phyloP scores from a whole-genome alignment of 2,888 invertebrate genomes.

The Drosophila greeni region DNA sequence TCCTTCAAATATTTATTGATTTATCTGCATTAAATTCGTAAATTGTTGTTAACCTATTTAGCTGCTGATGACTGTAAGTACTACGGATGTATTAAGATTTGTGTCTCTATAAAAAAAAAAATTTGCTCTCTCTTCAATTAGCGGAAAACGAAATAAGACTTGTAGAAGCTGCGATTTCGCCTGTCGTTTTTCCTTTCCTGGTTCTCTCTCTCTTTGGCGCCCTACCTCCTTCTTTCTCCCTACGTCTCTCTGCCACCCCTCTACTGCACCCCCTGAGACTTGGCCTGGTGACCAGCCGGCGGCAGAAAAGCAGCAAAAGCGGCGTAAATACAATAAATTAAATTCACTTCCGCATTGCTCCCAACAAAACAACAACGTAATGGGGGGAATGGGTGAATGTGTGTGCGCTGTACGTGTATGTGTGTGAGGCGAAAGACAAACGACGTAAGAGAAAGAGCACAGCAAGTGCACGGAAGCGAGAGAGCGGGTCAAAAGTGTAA shows the following conservation, averaged over 20 bases:
- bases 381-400: constrained; percentile 29
- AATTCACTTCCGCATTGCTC: constrained; percentile 80
- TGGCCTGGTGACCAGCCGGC: constrained; percentile 49
- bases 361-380: constrained; percentile 71
- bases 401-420: constrained; percentile 20
- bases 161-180: constrained; percentile 48
- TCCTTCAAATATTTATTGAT: background rate
- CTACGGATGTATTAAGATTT: constrained; percentile 52
- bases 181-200: constrained; percentile 65
- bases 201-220: constrained; percentile 46
- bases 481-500: constrained; percentile 39
- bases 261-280: constrained; percentile 20
- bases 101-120: constrained; percentile 19
- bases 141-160: constrained; percentile 62
- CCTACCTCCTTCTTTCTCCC: constrained; percentile 9
- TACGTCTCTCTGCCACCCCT: constrained; percentile 1
- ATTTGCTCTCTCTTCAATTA: constrained; percentile 55
- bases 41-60: background rate
- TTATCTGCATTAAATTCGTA: background rate
- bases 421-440: constrained; percentile 53
- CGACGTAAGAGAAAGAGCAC: constrained; percentile 59
- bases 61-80: constrained; percentile 23
- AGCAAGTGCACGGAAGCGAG: constrained; percentile 61
- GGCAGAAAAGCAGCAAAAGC: constrained; percentile 50
- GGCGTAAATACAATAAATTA: constrained; percentile 77